These are phyloP conservation scores for Cichlasoma orientale DNA, from an alignment of 2,797 vertebrate genomes.

Conservation along the genomic window DNA sequence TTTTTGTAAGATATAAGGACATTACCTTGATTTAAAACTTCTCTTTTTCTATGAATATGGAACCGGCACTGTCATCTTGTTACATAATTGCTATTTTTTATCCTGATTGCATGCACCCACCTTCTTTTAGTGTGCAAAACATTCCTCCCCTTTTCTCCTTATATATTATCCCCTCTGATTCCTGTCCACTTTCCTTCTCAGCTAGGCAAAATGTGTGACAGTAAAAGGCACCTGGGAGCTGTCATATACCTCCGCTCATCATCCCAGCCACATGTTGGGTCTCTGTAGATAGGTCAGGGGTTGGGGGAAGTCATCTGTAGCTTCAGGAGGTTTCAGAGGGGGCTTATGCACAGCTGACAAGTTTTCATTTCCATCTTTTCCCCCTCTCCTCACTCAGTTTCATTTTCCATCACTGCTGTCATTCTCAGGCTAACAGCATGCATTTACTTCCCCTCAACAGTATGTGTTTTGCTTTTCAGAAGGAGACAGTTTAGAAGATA, in stretches of 20 bases:
- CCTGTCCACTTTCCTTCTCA: constrained; percentile 6
- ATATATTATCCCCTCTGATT: constrained; percentile 2
- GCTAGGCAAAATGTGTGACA: constrained; percentile 14
- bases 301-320: constrained; percentile 32
- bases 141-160: neutral
- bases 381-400: constrained; percentile 15
- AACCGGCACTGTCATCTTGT: neutral
- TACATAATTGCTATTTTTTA: constrained; percentile 5
- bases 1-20: neutral
- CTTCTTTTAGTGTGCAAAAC: neutral
- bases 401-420: constrained; percentile 44
- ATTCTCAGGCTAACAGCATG: neutral
- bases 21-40: neutral
- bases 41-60: constrained; percentile 6
- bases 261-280: constrained; percentile 2
- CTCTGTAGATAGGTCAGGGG: constrained; percentile 45
- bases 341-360: constrained; percentile 29
- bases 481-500: constrained; percentile 16
- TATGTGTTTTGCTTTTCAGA: constrained; percentile 35
- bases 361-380: constrained; percentile 65
- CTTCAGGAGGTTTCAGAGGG: constrained; percentile 23
- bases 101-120: constrained; percentile 4
- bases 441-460: constrained; percentile 21
- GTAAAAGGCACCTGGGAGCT: constrained; percentile 20
- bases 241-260: constrained; percentile 33